Percentiles rank a stretch among this genome's conserved stretches.
Conservation (phyloP, 2,888 invertebrate genomes). For the Tenthredo livida region DNA sequence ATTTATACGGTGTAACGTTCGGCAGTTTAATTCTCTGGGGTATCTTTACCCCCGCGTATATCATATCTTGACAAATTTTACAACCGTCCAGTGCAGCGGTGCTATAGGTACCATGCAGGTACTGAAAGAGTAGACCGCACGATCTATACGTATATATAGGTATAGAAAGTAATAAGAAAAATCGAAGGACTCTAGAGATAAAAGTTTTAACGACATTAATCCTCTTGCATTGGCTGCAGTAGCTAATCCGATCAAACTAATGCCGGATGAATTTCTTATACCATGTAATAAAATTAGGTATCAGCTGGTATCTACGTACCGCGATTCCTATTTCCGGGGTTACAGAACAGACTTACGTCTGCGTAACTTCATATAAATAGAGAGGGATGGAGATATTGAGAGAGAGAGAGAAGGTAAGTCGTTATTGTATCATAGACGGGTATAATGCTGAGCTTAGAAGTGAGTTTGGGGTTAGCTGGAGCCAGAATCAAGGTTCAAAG, state of each 20-base stretch:
- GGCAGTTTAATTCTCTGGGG: constrained; percentile 19
- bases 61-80: constrained; percentile 17
- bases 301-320: neutral
- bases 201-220: constrained; percentile 39
- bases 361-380: neutral
- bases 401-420: neutral
- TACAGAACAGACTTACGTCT: neutral
- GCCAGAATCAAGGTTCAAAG: constrained; percentile 49
- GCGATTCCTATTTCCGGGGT: neutral
- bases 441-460: constrained; percentile 22
- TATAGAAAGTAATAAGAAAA: neutral
- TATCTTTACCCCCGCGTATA: constrained; percentile 7
- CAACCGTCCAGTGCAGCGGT: neutral
- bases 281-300: constrained; percentile 3
- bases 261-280: constrained; percentile 27
- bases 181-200: constrained; percentile 24
- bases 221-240: neutral
- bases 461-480: constrained; percentile 42
- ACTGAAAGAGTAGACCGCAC: neutral
- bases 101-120: neutral
- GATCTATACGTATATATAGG: neutral
- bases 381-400: neutral
- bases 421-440: constrained; percentile 6
- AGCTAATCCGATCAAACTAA: constrained; percentile 30
- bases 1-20: neutral